Evolutionary conservation across 2,797 vertebrate species (phyloP).

Genomic region (Apogon hyalosoma): DNA sequence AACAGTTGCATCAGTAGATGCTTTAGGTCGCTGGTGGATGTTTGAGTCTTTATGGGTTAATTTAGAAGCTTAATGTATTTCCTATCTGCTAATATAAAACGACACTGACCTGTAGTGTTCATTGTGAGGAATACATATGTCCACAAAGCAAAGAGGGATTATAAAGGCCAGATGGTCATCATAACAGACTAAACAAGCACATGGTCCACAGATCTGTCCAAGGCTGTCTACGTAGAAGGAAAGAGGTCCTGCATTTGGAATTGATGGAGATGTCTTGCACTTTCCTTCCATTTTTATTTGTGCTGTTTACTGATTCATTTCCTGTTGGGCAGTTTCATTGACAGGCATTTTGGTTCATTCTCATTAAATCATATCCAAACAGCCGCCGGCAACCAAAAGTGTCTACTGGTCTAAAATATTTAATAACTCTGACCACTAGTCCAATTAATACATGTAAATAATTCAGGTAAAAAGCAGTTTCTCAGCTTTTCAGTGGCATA

Average conservation of each 20-base stretch:
- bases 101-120: slow-evolving; percentile 22
- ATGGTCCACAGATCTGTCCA: slow-evolving; percentile 25
- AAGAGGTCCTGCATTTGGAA: slow-evolving; percentile 12
- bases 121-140: slow-evolving; percentile 26
- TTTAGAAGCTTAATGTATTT: slow-evolving; percentile 8
- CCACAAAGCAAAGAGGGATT: slow-evolving; percentile 4
- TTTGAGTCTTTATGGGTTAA: no score
- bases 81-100: not conserved
- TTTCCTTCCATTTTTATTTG: slow-evolving; percentile 15
- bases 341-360: slow-evolving; percentile 7
- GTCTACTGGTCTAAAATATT: no score
- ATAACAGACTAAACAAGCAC: slow-evolving; percentile 13
- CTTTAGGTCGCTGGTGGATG: no score
- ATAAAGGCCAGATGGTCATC: slow-evolving; percentile 21
- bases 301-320: slow-evolving; percentile 12
- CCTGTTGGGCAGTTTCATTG: slow-evolving; percentile 1
- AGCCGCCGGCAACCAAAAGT: no score
- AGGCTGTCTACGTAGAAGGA: not conserved
- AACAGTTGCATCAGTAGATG: no score
- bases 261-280: not conserved
- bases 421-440: no score
- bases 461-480: no score
- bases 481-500: no score
- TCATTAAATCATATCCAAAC: slow-evolving; percentile 15
- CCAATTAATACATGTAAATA: no score